Conservation (phyloP, 1,140 invertebrate genomes). For the Trichonephila clavipes region DNA sequence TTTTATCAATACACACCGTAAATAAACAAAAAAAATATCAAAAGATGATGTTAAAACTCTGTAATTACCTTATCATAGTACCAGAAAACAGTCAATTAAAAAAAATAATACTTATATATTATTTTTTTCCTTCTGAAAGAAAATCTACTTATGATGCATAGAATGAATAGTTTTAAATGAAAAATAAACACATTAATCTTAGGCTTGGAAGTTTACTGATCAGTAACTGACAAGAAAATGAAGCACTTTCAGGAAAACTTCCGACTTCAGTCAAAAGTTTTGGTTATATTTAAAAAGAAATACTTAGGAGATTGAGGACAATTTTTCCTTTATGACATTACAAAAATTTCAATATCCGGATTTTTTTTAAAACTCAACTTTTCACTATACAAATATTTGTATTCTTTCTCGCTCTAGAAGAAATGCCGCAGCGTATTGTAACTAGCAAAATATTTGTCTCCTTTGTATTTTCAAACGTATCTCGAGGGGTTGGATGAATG, state of each 20-base stretch:
- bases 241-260: neutral
- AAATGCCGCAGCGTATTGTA: constrained; percentile 3
- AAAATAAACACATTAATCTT: neutral
- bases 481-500: constrained; percentile 15
- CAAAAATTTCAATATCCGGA: constrained; percentile 44
- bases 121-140: neutral
- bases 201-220: neutral
- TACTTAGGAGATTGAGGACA: constrained; percentile 17
- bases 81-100: too few species aligned
- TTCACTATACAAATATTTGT: constrained; percentile 56
- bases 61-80: too few species aligned
- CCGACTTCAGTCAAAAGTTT: neutral
- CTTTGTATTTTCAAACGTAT: constrained; percentile 57
- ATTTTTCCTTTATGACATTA: constrained; percentile 31
- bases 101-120: too few species aligned
- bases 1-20: too few species aligned
- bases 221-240: neutral
- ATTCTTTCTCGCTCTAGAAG: constrained; percentile 53
- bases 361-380: constrained; percentile 45
- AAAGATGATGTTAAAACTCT: too few species aligned
- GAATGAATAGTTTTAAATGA: neutral
- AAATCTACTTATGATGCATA: neutral
- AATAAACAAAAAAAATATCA: too few species aligned
- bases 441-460: constrained; percentile 63
- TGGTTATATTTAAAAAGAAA: constrained; percentile 46